Evolutionary conservation across 2,797 vertebrate genomes (phyloP), one percentile per base, ranked within the genome.

Genomic region (Distichodus sexfasciatus): DNA sequence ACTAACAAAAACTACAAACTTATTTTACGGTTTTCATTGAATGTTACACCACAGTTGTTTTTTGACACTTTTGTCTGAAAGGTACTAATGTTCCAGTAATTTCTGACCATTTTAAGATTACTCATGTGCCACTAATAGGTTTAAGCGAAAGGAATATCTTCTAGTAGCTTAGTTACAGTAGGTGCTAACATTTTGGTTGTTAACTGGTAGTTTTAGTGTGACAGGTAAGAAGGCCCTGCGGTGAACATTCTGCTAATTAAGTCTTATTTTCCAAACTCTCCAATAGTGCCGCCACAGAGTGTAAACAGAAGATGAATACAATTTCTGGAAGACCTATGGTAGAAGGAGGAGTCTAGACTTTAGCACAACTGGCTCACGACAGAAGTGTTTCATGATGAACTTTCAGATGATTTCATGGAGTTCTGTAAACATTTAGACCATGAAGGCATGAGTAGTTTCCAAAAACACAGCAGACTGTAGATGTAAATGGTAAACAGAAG

Each of bases 241-340:
- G 35, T 29, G 51, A 71, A 35, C 35, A 43, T 61, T 41, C n/a
- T 11, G 48, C 4, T 28, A 51, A 46, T 36, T 31, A 54, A 21
- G 35, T 26, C 14, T 54, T 23, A n/a, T n/a, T 47, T 41, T 71
- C 38, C 59, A 59, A 40, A 19, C 51, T 57, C 6, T 58, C 35
- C 29, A 44, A 31, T 46, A 33, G 26, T 38, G n/a, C 28, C 8
- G 54, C 12, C n/a, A n/a, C n/a, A n/a, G n/a, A 24, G 24, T 40
- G 50, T 75, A 24, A 36, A 59, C 14, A 48, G n/a, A 28, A 46
- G 36, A 46, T 2, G 38, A 54, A 15, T 57, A 63, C 50, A 63
- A 62, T 12, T 63, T 53, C 24, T 54, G 80, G 80, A 84, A 82
- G 82, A 83, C 76, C 69, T 75, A 60, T 51, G 26, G 41, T 53